phyloP scores from a whole-genome alignment of 2,888 invertebrate species.

The Ditula angustiorana region DNA sequence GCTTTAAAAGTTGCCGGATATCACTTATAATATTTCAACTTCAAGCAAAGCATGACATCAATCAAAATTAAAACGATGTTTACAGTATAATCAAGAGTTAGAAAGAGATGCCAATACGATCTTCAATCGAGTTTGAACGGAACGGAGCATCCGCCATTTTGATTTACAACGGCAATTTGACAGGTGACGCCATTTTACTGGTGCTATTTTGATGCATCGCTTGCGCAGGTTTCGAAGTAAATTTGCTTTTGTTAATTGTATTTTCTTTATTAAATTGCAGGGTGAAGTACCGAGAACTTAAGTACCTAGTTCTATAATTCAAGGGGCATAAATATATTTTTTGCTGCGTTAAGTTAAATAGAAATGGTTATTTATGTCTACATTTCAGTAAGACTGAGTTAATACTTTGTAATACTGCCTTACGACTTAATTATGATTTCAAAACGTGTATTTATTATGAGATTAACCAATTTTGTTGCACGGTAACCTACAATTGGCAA shows the following conservation, averaged over 20 bases:
- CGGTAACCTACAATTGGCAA: slow-evolving; percentile 31
- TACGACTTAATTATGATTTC: slow-evolving; percentile 29
- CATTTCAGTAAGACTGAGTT: slow-evolving; percentile 13
- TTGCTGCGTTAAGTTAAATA: slow-evolving; percentile 16
- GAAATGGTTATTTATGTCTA: slow-evolving; percentile 29
- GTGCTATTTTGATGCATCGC: slow-evolving; percentile 52
- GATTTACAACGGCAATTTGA: slow-evolving; percentile 61
- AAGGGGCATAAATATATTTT: slow-evolving; percentile 15
- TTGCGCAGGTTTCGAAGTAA: slow-evolving; percentile 34
- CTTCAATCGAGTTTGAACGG: slow-evolving; percentile 40
- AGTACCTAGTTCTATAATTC: slow-evolving; percentile 20
- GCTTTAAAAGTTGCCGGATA: neutral
- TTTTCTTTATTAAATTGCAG: slow-evolving; percentile 21
- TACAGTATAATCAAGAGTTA: slow-evolving; percentile 57
- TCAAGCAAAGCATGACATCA: neutral
- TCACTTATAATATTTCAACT: neutral
- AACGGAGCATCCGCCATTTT: slow-evolving; percentile 58
- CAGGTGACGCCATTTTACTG: slow-evolving; percentile 66
- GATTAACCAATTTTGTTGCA: slow-evolving; percentile 35
- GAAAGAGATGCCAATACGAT: slow-evolving; percentile 47
- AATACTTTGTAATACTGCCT: slow-evolving; percentile 18
- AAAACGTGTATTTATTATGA: slow-evolving; percentile 31
- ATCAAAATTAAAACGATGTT: slow-evolving; percentile 43
- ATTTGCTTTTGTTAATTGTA: slow-evolving; percentile 1
- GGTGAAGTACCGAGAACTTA: slow-evolving; percentile 6